Base-by-base conservation (phyloP, 1,140 invertebrate genomes). In the Rhyacophila brunnea region DNA sequence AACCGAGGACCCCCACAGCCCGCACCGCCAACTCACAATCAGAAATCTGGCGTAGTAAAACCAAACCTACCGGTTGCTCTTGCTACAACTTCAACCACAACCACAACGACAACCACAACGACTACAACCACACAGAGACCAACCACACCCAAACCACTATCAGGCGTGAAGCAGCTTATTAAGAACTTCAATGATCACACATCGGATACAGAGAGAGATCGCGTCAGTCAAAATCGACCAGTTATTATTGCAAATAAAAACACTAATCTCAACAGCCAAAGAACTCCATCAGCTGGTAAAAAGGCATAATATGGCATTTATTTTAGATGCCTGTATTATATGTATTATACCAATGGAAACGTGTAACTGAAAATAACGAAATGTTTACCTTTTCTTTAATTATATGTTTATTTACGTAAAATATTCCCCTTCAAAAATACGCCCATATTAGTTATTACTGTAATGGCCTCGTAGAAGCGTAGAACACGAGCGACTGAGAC, bases 161-260 rank as follows among this genome's bases (percentile, higher is more conserved):
- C 53, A 11, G 18, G 9, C 2, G 60, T 62, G 0, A 56, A 57
- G 32, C 54, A 57, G 18, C 23, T 62, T 6, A 56, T 56, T 10
- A 62, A 62, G 23, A 56, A 62, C 15, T 62, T 50, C 19, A 51
- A 62, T 28, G 53, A 53, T 1, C 23, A 45, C 17, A 43, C 45
- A 11, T 28, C 51, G 0, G 38, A 62, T 28, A 43, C 17, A 23
- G 53, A 46, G 40, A 52, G 47, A 36, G 35, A 61, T 19, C 50
- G 19, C 6, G 13, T 13, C 42, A 14, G 14, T 36, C 19, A 19
- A 11, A 42, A 17, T 19, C 50, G 18, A 19, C 20, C 35, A 11
- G 23, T 28, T 9, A 49, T 43, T 17, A 14, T 13, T 11, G 11
- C 15, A 15, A 19, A 13, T 11, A 38, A 23, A 47, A 55, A 28